Evolutionary conservation across 1,140 invertebrate species (phyloP).

Genomic region (Pseudomyrmex dendroicus): DNA sequence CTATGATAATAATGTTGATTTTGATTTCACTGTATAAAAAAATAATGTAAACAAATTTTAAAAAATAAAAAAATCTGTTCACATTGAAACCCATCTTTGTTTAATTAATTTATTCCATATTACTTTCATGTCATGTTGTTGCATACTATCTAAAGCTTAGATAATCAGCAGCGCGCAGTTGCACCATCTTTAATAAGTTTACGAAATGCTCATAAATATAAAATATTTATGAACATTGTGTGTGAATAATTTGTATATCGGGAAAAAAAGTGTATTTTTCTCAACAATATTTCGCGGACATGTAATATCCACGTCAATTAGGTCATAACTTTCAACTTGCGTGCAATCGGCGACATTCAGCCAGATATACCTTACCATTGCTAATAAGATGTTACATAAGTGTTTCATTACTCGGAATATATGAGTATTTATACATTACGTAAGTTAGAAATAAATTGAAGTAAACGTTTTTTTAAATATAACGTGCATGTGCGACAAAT

Average conservation of each 20-base stretch:
- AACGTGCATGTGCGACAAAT: too few species aligned
- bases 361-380: neutral
- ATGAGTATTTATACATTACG: neutral
- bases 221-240: neutral
- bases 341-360: conserved; percentile 16
- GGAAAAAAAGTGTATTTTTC: conserved; percentile 10
- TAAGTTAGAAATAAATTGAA: neutral
- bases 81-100: neutral
- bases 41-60: too few species aligned
- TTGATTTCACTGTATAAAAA: too few species aligned
- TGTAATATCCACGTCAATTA: conserved; percentile 5
- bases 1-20: too few species aligned
- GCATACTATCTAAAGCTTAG: neutral
- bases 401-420: neutral
- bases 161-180: neutral
- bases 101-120: neutral
- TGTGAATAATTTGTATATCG: neutral
- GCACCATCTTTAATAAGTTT: neutral
- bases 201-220: neutral
- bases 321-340: conserved; percentile 44
- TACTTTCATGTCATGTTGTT: neutral
- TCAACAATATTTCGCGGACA: conserved; percentile 1
- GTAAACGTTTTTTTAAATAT: neutral
- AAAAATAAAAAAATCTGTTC: too few species aligned
- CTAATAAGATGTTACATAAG: neutral